phyloP scores from a whole-genome alignment of 2,888 invertebrate genomes.

The Emmelina monodactyla region DNA sequence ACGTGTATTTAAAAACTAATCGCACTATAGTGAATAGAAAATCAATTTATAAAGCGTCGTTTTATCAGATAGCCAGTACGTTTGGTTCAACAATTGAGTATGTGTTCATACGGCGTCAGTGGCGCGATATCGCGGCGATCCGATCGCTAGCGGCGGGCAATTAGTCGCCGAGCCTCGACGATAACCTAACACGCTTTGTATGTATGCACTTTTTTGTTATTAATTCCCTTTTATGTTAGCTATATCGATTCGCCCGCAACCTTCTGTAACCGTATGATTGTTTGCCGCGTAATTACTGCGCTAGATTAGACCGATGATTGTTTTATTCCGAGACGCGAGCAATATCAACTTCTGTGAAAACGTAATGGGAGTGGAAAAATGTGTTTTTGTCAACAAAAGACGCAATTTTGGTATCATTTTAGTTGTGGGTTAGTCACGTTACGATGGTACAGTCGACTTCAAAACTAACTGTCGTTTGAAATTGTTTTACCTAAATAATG shows the following conservation, averaged over 20 bases:
- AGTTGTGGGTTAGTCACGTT: neutral
- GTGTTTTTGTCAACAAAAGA: neutral
- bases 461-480: too few species aligned
- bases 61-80: constrained; percentile 1
- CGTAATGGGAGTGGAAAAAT: neutral
- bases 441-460: too few species aligned
- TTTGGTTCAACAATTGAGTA: too few species aligned
- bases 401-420: constrained; percentile 1
- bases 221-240: constrained; percentile 38
- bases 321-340: constrained; percentile 4
- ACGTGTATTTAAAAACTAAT: too few species aligned
- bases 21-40: too few species aligned
- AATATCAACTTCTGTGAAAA: neutral
- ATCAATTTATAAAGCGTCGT: neutral
- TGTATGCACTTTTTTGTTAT: constrained; percentile 44
- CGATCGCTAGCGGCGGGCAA: constrained; percentile 41
- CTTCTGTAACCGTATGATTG: constrained; percentile 16
- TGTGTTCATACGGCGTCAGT: constrained; percentile 4
- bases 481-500: too few species aligned
- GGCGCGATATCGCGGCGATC: constrained; percentile 24
- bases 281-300: constrained; percentile 22
- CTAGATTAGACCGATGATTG: constrained; percentile 16
- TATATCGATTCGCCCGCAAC: neutral
- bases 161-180: constrained; percentile 37
- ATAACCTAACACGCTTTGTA: constrained; percentile 35